phyloP scores from a whole-genome alignment of 2,797 vertebrate genomes.

The Pipistrellus pygmaeus region DNA sequence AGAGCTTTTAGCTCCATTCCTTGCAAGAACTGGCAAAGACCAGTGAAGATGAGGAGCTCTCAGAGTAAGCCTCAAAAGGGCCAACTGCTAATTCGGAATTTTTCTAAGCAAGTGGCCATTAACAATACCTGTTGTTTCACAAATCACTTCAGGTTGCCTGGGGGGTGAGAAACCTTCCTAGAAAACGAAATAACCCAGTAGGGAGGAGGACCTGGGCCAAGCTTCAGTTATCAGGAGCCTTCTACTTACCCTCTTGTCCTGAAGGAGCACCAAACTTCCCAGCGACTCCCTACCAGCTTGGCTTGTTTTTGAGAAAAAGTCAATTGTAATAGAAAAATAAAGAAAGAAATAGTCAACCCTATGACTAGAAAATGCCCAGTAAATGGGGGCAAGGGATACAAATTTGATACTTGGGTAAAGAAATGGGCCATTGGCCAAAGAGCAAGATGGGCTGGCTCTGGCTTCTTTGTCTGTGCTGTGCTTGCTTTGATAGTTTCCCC shows the following conservation, averaged over 20 bases:
- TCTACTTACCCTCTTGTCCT: neutral
- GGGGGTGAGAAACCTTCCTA: slow-evolving; percentile 8
- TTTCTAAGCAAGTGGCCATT: slow-evolving; percentile 52
- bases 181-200: neutral
- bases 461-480: neutral
- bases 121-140: slow-evolving; percentile 6
- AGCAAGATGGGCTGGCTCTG: neutral
- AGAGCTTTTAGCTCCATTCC: neutral
- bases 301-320: neutral
- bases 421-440: neutral
- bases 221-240: neutral
- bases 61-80: neutral
- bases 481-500: neutral
- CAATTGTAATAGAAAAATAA: neutral
- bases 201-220: neutral
- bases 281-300: neutral
- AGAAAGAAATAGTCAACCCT: neutral
- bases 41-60: neutral
- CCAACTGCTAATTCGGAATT: neutral
- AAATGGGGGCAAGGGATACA: neutral
- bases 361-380: neutral
- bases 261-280: neutral
- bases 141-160: neutral
- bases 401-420: neutral
- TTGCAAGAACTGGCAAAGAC: slow-evolving; percentile 34